Base-by-base conservation (phyloP, 2,113 vertebrate genomes). In the Chrysemys picta region DNA sequence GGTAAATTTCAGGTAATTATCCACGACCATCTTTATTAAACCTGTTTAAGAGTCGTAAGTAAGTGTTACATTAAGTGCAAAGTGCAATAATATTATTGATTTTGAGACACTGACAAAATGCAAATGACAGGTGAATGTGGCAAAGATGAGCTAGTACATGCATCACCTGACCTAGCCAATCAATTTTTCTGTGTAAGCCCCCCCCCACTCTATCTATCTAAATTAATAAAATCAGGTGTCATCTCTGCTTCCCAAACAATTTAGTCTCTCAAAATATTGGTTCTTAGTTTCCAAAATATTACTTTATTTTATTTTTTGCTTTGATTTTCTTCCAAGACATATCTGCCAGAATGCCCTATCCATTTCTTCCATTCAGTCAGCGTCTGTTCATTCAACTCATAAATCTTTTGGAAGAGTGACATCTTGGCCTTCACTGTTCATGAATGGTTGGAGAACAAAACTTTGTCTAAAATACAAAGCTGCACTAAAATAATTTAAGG, bases 371-470 rank as follows among this genome's bases (percentile, higher is more conserved):
- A 42, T 10, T 81, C 65, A 13, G 25, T 93, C 59, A 86, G 14
- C 65, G 93, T 95, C 54, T 95, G 72, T 86, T 91, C 92, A 17
- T 54, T 85, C 35, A 72, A 78, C 13, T 80, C 25, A 65, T 13
- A 90, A 92, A 87, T 94, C 47, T 89, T 88, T 80, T 42, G n/a
- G 56, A 96, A 91, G 4, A 45, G 89, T 1, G 22, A 49, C 1
- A 31, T 87, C 53, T 87, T 92, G 17, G 54, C 31, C 19, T 96
- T 97, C 75, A 3, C 38, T 92, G 50, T 72, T 91, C 79, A 35
- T n/a, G 75, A 85, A 19, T 93, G 21, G 45, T 92, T 53, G 45
- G 49, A 93, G 47, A 88, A 86, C 22, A 87, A 84, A 90, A 22
- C 27, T 94, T 93, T 76, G n/a, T 13, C 53, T 65, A 57, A 76